Evolutionary conservation across 92 coral and sea anemone species (phyloP).

Genomic region (Bergia sp.): DNA sequence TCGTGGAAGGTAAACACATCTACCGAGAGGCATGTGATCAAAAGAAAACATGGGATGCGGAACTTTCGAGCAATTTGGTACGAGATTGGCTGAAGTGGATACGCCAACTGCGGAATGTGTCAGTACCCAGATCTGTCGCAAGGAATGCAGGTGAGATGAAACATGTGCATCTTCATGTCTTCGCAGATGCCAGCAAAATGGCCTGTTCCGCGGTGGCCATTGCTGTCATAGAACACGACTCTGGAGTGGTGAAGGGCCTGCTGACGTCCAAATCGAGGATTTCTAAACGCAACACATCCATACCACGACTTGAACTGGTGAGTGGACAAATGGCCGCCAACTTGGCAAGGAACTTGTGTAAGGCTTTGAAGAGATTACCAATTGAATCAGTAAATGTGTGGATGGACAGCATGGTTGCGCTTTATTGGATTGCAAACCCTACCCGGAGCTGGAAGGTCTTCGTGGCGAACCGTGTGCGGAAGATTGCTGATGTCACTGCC

Average conservation of each 20-base stretch:
- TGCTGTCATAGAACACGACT: slow-evolving; percentile 53
- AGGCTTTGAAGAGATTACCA: slow-evolving; percentile 60
- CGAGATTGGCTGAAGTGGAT: too few relatives aligned
- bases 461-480: slow-evolving; percentile 49
- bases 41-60: too few relatives aligned
- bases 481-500: slow-evolving; percentile 45
- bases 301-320: slow-evolving; percentile 65
- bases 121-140: too few relatives aligned
- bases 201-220: slow-evolving; percentile 69
- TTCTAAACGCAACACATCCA: slow-evolving; percentile 68
- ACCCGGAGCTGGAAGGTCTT: slow-evolving; percentile 41
- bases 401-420: slow-evolving; percentile 29
- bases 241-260: slow-evolving; percentile 61
- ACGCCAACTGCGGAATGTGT: too few relatives aligned
- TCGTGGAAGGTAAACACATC: too few relatives aligned
- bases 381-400: slow-evolving; percentile 42
- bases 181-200: slow-evolving; percentile 72
- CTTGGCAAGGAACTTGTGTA: too few relatives aligned
- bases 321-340: too few relatives aligned
- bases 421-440: slow-evolving; percentile 45
- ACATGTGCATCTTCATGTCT: too few relatives aligned
- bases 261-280: slow-evolving; percentile 72
- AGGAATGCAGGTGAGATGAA: too few relatives aligned
- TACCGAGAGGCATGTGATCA: too few relatives aligned
- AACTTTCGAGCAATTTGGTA: too few relatives aligned